Evolutionary conservation across 2,888 invertebrate species (phyloP), one percentile per base, ranked within the genome.

Genomic region (Micoletzkya japonica): DNA sequence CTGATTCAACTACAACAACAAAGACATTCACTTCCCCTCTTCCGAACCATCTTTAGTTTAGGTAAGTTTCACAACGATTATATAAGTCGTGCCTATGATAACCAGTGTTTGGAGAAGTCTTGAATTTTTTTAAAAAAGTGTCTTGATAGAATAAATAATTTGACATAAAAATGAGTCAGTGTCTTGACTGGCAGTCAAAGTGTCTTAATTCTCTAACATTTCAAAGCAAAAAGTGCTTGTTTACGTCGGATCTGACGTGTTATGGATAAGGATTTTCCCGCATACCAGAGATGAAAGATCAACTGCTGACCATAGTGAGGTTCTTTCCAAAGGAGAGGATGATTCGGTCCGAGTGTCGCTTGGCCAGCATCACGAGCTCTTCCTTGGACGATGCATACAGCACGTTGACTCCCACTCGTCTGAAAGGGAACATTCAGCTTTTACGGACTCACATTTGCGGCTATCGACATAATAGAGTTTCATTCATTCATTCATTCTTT

Each of bases 341-440:
- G 36, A 66, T 66, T 4, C 64, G 26, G 2, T 50, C 10, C 1
- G 20, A 14, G 50, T 37, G 30, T 37, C 54, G 32, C 36, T 20
- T 66, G 28, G 32, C 64, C 37, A 54, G 4, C 20, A 36, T 26
- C 4, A 66, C 0, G 26, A 66, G 37, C 7, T 54, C 32, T 7
- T 66, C 64, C 28, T 66, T 66, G 28, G 52, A 54, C 2, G 39
- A 36, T 20, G 64, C 54, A 20, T 54, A 54, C 4, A 54, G 17
- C 4, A 66, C 64, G 34, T 66, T 54, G 17, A 66, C 64, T 52
- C 64, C 64, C 2, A 66, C 10, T 26, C 64, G 52, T 54, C 64
- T 54, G 26, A 20, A 61, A 6, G n/a, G n/a, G n/a, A n/a, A n/a
- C n/a, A n/a, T n/a, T n/a, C n/a, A n/a, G n/a, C n/a, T n/a, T n/a